Base-by-base conservation (phyloP, 2,888 invertebrate species). In the Timema podura region DNA sequence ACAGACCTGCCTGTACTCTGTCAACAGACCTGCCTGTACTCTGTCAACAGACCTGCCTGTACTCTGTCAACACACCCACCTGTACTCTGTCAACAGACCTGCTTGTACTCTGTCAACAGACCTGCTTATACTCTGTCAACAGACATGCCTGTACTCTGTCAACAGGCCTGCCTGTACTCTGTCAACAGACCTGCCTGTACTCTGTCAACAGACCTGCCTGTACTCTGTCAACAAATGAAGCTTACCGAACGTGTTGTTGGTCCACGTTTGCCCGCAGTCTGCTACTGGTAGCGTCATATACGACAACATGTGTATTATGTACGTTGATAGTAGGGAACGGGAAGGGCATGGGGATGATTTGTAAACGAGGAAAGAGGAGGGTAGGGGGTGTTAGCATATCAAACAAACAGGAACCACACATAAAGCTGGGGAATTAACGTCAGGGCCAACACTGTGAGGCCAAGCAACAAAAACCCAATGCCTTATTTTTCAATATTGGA, bases 401-500 rank as follows among this genome's bases (percentile, higher is more conserved):
- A 66, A 65, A 69, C 69, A 69, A 66, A 59, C 67, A 48, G 66
- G 16, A 47, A 16, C 64, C 69, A 61, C 69, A 67, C 67, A 67
- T 71, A 71, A 71, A 69, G 47, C 71, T 45, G 44, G 67, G 67
- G 69, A 64, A 69, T 69, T 71, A 71, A 69, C 64, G 67, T 49
- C 67, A 47, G 51, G 51, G 64, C 49, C 11, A 51, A 11, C 11
- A 51, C 51, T 44, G 61, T 11, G 11, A 59, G 54, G 16, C 69
- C 30, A 45, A 65, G 48, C 68, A 54, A 54, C 67, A 67, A 66
- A 71, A 71, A 68, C 65, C 71, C 71, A 65, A 57, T 61, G 69
- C 66, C 64, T 71, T 71, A 71, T 71, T 71, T 71, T 71, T 71
- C 69, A 61, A 71, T 69, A 69, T 71, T 69, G 67, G 69, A 69